Base-by-base conservation (phyloP, 2,888 invertebrate species). In the Biston betularia region DNA sequence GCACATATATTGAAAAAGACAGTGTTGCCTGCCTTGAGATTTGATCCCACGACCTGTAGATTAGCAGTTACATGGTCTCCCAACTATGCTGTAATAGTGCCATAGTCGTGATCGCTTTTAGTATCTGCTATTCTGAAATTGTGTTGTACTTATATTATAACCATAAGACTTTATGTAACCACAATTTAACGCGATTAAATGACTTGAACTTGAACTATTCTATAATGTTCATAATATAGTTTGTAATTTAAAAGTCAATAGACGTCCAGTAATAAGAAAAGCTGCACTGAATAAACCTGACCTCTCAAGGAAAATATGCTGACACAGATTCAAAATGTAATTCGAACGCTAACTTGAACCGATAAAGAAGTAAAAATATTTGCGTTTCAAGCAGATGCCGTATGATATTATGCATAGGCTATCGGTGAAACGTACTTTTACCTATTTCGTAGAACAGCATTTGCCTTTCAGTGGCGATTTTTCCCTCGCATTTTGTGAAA, bases 391-490 rank as follows among this genome's bases (percentile, higher is more conserved):
- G 58, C 67, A 63, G 67, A 67, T 59, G 63, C 48, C 49, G 54
- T 48, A 50, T 63, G 63, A 63, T 68, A 81, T 83, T 83, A 86
- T 83, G 79, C 82, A 79, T 71, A 70, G 71, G 65, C 77, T 75
- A 73, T 74, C 74, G 75, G 70, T 73, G 73, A 76, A 67, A 74
- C 68, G 69, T 71, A 66, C 59, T 70, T 61, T 66, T 77, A 79
- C 77, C 75, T 76, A 79, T 75, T 77, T 71, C 50, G 58, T 57
- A 57, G 79, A 81, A 83, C 80, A 81, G 81, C 85, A 88, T 89
- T 87, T 85, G 86, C 85, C 81, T 88, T 87, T 84, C 80, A 82
- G 79, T 78, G 71, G 73, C 79, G 84, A 86, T 86, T 66, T 65
- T 66, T 58, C 86, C 86, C 81, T 80, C 81, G 75, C 79, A 87